phyloP scores from a whole-genome alignment of 2,797 vertebrate genomes.

The Picus viridis region DNA sequence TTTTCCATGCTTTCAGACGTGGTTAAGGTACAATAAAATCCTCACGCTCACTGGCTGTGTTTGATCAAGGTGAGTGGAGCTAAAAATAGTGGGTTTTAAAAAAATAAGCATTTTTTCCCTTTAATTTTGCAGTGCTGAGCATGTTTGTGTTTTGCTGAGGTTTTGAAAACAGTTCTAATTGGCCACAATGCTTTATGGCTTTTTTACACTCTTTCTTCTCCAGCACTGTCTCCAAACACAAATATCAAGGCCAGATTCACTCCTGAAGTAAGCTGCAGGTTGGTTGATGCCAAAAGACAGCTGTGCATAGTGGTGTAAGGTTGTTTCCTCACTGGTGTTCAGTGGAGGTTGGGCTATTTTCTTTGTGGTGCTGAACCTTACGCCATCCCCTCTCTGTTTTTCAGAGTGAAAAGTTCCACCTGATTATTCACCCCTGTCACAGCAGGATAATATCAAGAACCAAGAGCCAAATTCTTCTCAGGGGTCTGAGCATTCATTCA shows the following conservation, averaged over 20 bases:
- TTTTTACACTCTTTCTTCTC: not conserved
- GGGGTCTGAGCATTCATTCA: not conserved
- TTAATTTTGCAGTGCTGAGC: not conserved
- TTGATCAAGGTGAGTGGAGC: constrained; percentile 30
- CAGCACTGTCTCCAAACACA: not conserved
- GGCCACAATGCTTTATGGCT: not conserved
- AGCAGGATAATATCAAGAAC: not conserved
- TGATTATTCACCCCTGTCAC: not conserved
- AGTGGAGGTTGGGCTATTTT: not conserved
- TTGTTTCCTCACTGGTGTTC: not conserved
- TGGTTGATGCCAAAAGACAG: not conserved
- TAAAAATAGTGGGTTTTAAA: not conserved
- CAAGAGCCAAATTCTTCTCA: not conserved
- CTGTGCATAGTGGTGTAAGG: not conserved
- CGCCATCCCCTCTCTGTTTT: not conserved
- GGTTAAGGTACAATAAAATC: constrained; percentile 47
- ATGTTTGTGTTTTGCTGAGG: constrained; percentile 43
- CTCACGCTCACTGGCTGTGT: not conserved
- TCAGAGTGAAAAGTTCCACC: not conserved
- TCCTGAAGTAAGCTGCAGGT: not conserved
- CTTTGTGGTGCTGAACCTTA: not conserved
- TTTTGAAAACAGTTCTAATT: constrained; percentile 36
- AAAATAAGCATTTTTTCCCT: not conserved
- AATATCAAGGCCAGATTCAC: not conserved
- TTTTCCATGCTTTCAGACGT: constrained; percentile 45